Percentiles rank a stretch among this genome's conserved stretches.
These are phyloP conservation scores for Epinephelus cyanopodus DNA, from an alignment of 2,113 vertebrate species.

Conservation along the genomic window DNA sequence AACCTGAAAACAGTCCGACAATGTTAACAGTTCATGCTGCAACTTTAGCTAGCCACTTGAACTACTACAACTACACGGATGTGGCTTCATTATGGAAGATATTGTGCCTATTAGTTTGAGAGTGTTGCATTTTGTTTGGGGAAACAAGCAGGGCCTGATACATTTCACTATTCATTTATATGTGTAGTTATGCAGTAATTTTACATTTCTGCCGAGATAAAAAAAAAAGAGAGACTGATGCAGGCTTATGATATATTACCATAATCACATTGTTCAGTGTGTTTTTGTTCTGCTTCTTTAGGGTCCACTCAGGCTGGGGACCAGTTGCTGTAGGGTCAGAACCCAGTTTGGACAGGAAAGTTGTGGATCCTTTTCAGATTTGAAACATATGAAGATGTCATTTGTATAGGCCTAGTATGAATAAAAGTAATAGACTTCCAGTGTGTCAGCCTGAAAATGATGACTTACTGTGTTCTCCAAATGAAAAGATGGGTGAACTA, in stretches of 20 bases:
- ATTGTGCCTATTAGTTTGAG: background rate
- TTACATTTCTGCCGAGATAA: background rate
- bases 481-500: background rate
- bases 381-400: background rate
- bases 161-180: background rate
- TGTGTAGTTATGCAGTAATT: background rate
- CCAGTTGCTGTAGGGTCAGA: background rate
- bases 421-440: too few species aligned
- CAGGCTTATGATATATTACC: background rate
- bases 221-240: background rate
- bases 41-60: background rate
- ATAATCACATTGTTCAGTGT: background rate
- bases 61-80: background rate
- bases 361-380: background rate
- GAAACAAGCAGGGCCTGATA: background rate
- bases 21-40: slow-evolving; percentile 19
- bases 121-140: background rate
- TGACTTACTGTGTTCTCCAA: background rate
- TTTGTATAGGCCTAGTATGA: background rate
- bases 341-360: background rate
- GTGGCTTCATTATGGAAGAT: background rate
- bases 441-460: background rate
- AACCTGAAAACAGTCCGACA: background rate
- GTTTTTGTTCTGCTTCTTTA: background rate
- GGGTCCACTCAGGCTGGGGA: background rate